phyloP scores from a whole-genome alignment of 2,113 vertebrate species.

The Chrysochloris asiatica region DNA sequence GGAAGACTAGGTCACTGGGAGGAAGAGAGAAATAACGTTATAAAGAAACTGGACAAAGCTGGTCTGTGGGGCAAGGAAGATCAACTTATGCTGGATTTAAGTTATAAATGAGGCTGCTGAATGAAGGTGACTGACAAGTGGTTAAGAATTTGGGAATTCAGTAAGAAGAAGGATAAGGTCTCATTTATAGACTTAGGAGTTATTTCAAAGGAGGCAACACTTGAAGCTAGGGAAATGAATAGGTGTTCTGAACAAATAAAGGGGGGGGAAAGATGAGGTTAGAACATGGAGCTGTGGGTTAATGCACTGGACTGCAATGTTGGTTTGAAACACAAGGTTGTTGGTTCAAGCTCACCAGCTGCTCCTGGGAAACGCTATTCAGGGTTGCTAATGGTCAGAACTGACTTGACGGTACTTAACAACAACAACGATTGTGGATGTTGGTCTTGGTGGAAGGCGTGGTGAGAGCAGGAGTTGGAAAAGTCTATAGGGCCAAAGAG shows the following conservation, averaged over 20 bases:
- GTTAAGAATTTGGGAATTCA: not conserved
- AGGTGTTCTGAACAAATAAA: slow-evolving; percentile 19
- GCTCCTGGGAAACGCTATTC: too few relatives aligned
- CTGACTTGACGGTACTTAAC: too few relatives aligned
- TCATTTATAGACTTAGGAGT: not conserved
- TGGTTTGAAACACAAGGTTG: too few relatives aligned
- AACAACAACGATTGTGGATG: not conserved
- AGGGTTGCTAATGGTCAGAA: too few relatives aligned
- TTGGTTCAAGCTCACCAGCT: too few relatives aligned
- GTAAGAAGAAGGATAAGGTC: not conserved
- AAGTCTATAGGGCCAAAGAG: not conserved
- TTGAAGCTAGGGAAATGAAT: not conserved
- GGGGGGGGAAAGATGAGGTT: not conserved
- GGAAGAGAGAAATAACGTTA: not conserved
- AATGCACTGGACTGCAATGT: too few relatives aligned
- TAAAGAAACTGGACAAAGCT: not conserved
- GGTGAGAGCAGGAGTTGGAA: not conserved
- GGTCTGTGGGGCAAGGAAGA: not conserved
- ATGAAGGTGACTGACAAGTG: not conserved
- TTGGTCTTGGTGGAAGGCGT: not conserved
- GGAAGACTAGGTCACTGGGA: not conserved
- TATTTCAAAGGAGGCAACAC: slow-evolving; percentile 11
- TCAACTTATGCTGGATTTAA: not conserved
- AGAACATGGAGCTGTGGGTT: too few relatives aligned
- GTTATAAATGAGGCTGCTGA: not conserved